Base-by-base conservation (phyloP, 2,113 vertebrate genomes). In the Labeo rohita region DNA sequence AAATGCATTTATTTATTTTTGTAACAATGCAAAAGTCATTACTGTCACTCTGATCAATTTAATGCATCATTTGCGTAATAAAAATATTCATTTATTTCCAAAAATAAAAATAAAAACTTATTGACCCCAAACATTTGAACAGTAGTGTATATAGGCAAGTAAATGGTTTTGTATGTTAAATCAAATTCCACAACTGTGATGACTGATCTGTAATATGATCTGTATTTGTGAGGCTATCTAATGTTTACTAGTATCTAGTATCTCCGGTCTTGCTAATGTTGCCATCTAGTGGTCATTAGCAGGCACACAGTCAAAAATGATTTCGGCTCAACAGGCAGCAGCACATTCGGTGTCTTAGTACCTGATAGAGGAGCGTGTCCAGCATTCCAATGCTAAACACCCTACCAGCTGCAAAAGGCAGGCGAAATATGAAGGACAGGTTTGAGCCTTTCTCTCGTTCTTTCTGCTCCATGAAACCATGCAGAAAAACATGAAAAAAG, bases 321-420 rank as follows among this genome's bases (percentile, higher is more conserved):
- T 21, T 34, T 68, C 4, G 18, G 23, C 6, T 16, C 50, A 28
- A 50, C 23, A 68, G 45, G 63, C 36, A 43, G 50, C 36, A 43
- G 36, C 72, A 63, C 18, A 15, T 18, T 45, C 10, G 43, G 8
- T 45, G 39, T 56, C 8, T 72, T 21, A 45, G 39, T 91, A 96
- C 95, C 95, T 96, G 95, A 87, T 96, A 96, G 49, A 96, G 94
- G 21, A 96, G 93, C 8, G 95, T 96, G 85, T 96, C 95, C 84
- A 96, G 88, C 95, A 96, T 96, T 90, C 95, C 95, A 75, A 96
- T 93, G 23, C 95, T 96, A 90, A 96, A 96, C 54, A 96, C 95
- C 83, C 95, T 95, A 86, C 95, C 95, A 45, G 95, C 95, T 70
- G 95, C 94, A 39, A 96, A 96, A 11, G 95, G 95, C 89, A 96